phyloP scores from a whole-genome alignment of 2,888 invertebrate genomes.

The Drosophila putrida region DNA sequence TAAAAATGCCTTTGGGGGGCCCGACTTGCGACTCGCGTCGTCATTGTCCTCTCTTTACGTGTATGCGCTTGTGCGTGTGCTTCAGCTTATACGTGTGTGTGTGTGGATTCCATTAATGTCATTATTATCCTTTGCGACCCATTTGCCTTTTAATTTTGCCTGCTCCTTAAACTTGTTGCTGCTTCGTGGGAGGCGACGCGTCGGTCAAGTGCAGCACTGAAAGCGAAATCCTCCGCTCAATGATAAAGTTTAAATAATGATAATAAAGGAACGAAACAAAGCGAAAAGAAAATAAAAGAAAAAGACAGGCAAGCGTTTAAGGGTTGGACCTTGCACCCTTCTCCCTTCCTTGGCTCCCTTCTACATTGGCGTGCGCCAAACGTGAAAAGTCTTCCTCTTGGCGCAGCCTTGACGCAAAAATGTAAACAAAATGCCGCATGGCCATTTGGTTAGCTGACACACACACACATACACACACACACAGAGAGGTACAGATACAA shows the following conservation, averaged over 20 bases:
- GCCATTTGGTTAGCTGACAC: constrained; percentile 52
- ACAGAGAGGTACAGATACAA: constrained; percentile 9
- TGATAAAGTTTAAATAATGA: constrained; percentile 62
- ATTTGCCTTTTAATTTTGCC: constrained; percentile 57
- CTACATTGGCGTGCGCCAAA: constrained; percentile 45
- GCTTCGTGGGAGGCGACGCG: constrained; percentile 7
- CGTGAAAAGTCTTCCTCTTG: constrained; percentile 25
- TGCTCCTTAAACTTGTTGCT: constrained; percentile 68
- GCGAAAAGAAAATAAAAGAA: constrained; percentile 5
- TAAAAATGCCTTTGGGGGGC: constrained; percentile 74
- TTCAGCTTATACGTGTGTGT: constrained; percentile 7
- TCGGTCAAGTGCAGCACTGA: constrained; percentile 72
- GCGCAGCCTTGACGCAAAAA: constrained; percentile 62
- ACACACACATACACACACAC: constrained; percentile 17
- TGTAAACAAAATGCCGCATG: constrained; percentile 72
- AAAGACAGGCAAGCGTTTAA: constrained; percentile 43
- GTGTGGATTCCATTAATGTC: constrained; percentile 60
- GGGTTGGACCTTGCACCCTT: not conserved
- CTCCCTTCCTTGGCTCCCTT: constrained; percentile 3
- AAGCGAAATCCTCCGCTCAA: constrained; percentile 60
- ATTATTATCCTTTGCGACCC: constrained; percentile 70
- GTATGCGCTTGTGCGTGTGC: constrained; percentile 16
- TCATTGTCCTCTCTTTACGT: constrained; percentile 41
- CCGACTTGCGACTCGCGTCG: constrained; percentile 52
- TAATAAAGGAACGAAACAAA: constrained; percentile 25